A percentile compares a stretch with the other conserved stretches of the same genome.
These are phyloP conservation scores for Chrosomus eos DNA, from an alignment of 2,797 vertebrate genomes.

Conservation along the genomic window DNA sequence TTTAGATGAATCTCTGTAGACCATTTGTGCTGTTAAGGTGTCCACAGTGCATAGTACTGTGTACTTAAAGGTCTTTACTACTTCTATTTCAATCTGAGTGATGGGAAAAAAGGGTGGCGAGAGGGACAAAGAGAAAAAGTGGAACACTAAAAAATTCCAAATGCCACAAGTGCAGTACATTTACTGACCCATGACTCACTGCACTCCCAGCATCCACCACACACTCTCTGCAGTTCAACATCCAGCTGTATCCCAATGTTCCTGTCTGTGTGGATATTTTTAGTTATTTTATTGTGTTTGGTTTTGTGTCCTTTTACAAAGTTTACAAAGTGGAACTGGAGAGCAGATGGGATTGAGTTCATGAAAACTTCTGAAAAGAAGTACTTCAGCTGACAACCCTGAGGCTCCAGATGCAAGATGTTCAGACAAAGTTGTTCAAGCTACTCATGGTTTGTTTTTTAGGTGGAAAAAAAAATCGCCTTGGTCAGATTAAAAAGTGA, in stretches of 20 bases:
- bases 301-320: conserved; percentile 8
- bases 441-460: neutral
- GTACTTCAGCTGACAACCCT: neutral
- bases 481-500: neutral
- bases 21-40: conserved; percentile 2
- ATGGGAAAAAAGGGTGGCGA: neutral
- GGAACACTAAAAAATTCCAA: conserved; percentile 1
- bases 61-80: conserved; percentile 24
- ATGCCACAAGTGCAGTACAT: conserved; percentile 27
- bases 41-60: neutral
- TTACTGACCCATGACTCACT: conserved; percentile 29
- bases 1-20: neutral
- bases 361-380: conserved; percentile 21
- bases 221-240: neutral
- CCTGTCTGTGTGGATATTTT: conserved; percentile 1
- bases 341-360: conserved; percentile 2
- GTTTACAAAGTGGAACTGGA: neutral
- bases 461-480: neutral
- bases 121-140: neutral
- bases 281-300: neutral
- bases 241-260: neutral
- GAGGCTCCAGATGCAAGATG: neutral
- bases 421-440: neutral
- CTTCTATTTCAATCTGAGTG: conserved; percentile 4
- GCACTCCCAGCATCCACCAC: neutral